phyloP scores from a whole-genome alignment of 2,113 vertebrate species.

The Oncorhynchus nerka region DNA sequence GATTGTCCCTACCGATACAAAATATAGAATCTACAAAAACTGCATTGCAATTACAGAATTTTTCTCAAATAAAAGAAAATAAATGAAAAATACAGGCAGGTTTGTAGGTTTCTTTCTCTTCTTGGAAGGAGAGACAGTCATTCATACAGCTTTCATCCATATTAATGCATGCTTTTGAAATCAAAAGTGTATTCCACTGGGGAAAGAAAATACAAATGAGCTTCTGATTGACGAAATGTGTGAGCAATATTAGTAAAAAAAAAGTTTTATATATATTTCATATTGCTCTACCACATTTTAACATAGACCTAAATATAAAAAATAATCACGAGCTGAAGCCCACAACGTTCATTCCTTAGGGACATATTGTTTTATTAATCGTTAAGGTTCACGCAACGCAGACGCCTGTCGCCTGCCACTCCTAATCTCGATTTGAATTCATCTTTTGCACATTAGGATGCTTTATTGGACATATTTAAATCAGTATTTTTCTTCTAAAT shows the following conservation, averaged over 20 bases:
- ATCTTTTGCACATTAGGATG: too few relatives aligned
- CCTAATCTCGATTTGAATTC: too few relatives aligned
- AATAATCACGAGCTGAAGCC: too few relatives aligned
- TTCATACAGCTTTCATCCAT: conserved; percentile 28
- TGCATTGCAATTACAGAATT: too few relatives aligned
- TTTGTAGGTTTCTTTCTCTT: background rate
- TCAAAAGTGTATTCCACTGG: background rate
- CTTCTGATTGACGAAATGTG: background rate
- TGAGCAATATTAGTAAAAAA: background rate
- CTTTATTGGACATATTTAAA: too few relatives aligned
- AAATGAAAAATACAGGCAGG: too few relatives aligned
- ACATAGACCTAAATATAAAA: background rate
- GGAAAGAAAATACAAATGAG: background rate
- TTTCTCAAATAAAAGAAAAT: too few relatives aligned
- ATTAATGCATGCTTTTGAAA: conserved; percentile 21
- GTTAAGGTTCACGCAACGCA: too few relatives aligned
- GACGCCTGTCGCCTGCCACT: too few relatives aligned
- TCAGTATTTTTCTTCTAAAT: too few relatives aligned
- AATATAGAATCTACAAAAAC: background rate
- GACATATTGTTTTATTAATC: too few relatives aligned
- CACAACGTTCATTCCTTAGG: too few relatives aligned
- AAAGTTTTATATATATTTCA: background rate
- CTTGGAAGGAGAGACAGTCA: background rate
- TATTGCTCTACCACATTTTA: background rate
- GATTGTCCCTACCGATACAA: background rate